Base-by-base conservation (phyloP, 2,888 invertebrate genomes). In the Coleophora flavipennella region DNA sequence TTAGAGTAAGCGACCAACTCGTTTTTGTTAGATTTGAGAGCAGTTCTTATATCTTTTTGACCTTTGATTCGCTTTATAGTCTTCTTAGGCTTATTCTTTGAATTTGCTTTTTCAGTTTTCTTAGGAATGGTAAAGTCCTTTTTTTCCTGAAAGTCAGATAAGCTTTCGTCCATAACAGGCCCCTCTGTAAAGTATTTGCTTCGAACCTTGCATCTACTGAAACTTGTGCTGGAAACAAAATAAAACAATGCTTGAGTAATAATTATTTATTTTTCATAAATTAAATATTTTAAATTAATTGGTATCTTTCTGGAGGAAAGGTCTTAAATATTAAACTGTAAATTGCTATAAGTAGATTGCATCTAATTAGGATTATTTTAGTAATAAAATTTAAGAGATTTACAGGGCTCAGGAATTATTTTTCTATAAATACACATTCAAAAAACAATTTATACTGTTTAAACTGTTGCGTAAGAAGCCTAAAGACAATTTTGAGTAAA, bases 121-220 rank as follows among this genome's bases (percentile, higher is more conserved):
- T 74, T 76, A 1, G 74, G 70, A 6, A 65, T 73, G 42, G 55
- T 52, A 33, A 42, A 51, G 40, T 39, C 58, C 50, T 75, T 81
- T 38, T 66, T 65, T 43, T 75, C 73, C 49, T 74, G 57, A 52
- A 81, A 81, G 39, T 80, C 79, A 6, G 64, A 57, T 31, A 76
- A 58, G 50, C 83, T 85, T 14, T 80, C 81, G 52, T 85, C 84
- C 74, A 76, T 76, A 58, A 44, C 70, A 66, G 45, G 40, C 40
- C 59, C 48, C 31, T 42, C 43, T 13, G 51, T 41, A 48, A 83
- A 85, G 55, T 78, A 84, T 62, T 78, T 74, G 55, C 83, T 83
- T 42, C 48, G 57, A 13, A 78, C 61, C 44, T 53, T 56, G 41
- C 56, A 55, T 59, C 36, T 41, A 38, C 55, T 20, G 43, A 34